Base-by-base conservation (phyloP, 2,888 invertebrate species). In the Eupeodes luniger region DNA sequence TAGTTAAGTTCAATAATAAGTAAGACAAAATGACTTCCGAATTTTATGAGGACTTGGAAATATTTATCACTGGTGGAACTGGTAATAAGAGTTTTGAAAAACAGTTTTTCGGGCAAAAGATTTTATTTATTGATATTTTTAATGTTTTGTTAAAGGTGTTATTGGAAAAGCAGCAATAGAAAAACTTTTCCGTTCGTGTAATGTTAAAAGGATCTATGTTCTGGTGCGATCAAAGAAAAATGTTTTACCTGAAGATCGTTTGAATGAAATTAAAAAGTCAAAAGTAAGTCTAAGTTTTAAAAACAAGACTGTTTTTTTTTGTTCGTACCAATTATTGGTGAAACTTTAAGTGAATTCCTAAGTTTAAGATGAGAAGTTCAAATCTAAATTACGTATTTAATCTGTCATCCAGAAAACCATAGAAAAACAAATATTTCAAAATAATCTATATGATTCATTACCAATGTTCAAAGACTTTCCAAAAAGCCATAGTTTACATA, bases 21-120 rank as follows among this genome's bases (percentile, higher is more conserved):
- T 40, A 5, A 2, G 27, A 27, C 27, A 40, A 3, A 72, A 83
- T 92, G 7, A 95, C 96, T 47, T 93, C 95, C 0, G 95, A 96
- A 47, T 97, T 96, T 92, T 97, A 95, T 91, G 94, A 94, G 47
- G 96, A 95, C 14, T 95, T 95, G 89, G 95, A 95, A 19, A 94
- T 98, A 19, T 96, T 98, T 70, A 94, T 98, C 2, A 98, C 98
- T 0, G 98, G 98, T 1, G 97, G 96, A 0, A 97, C 97, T 36
- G 95, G 95, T 94, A 90, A 92, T n/a, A 7, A 5, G 5, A 5
- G 6, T 40, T 40, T 40, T 40, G 9, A 40, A 40, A 9, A 40
- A n/a, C 5, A 4, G 6, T 49, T 49, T 49, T 49, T n/a, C 1
- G 51, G 5, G 16, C 6, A 14, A n/a, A 11, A 0, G 51, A 51